Evolutionary conservation across 2,113 vertebrate species (phyloP), one percentile per base, ranked within the genome.

Genomic region (Typhlomys cinereus): DNA sequence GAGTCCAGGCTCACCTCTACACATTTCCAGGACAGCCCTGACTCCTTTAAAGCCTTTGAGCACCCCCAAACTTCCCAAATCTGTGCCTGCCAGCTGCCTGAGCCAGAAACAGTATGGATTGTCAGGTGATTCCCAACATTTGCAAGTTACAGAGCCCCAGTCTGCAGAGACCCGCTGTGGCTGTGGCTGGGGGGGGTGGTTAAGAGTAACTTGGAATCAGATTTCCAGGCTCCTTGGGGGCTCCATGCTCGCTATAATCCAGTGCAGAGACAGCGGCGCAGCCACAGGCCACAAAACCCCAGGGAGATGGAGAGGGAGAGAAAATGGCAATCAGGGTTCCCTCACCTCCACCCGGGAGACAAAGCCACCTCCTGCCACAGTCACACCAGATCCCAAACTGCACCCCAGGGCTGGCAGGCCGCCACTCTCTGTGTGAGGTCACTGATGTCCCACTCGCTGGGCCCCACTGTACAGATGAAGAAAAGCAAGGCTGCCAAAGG

Each of bases 101-200:
- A 34, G 44, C 46, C 23, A 66, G 41, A 81, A 57, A 39, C 27
- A 1, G 1, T 10, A 0, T 18, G 10, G 15, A 20, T 23, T 23
- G 74, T 41, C 94, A 94, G 94, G 71, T 73, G 81, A 75, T 66
- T 85, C 46, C 70, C 52, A 7, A 91, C 90, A 89, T 15, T 57
- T 20, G 66, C 80, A 59, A 59, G 73, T 17, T 52, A 80, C 73
- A 78, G 89, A 86, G 54, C 36, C 1, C 1, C 41, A 44, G 15
- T 66, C 70, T 52, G 11, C 88, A 62, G 86, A 74, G 84, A 69
- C 50, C 46, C 87, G n/a, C n/a, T n/a, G n/a, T 29, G 31, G 52
- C 29, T 36, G 5, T 34, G 7, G 85, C 64, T 39, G 20, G 36
- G 34, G 44, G 46, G 11, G n/a, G 70, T 17, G 59, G 54, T n/a